Percentiles rank a stretch among this genome's conserved stretches.
phyloP scores from a whole-genome alignment of 2,113 vertebrate species.

The Haplotaxodon microlepis region DNA sequence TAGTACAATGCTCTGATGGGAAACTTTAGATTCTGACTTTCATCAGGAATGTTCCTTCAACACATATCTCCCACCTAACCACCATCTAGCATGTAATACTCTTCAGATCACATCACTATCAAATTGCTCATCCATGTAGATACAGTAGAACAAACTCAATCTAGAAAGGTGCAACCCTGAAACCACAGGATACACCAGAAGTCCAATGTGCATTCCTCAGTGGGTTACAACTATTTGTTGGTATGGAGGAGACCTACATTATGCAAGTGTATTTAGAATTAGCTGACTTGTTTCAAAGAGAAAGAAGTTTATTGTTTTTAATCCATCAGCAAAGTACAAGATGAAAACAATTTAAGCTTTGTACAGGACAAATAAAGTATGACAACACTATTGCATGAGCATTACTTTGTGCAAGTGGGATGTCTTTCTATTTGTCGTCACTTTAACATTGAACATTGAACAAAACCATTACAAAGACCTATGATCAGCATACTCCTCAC shows the following conservation, averaged over 20 bases:
- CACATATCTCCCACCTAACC: not conserved
- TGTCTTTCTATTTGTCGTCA: not conserved
- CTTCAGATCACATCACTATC: not conserved
- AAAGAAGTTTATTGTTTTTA: too few species aligned
- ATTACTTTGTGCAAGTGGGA: not conserved
- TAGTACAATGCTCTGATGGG: not conserved
- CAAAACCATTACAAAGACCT: not conserved
- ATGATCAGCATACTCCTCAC: not conserved
- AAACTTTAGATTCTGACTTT: not conserved
- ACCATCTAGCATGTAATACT: not conserved
- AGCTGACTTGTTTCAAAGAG: not conserved
- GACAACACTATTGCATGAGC: rapidly evolving
- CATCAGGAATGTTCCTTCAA: not conserved
- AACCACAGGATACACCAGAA: not conserved
- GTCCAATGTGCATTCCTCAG: not conserved
- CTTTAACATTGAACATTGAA: not conserved
- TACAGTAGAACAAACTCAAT: not conserved
- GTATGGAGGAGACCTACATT: not conserved
- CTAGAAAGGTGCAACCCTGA: not conserved
- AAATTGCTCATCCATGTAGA: not conserved
- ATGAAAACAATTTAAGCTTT: not conserved
- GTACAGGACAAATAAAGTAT: not conserved
- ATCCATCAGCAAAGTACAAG: too few species aligned
- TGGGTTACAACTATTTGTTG: not conserved
- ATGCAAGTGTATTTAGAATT: not conserved